These are phyloP conservation scores for Pherbina coryleti DNA, from an alignment of 2,888 invertebrate species.

Conservation along the genomic window DNA sequence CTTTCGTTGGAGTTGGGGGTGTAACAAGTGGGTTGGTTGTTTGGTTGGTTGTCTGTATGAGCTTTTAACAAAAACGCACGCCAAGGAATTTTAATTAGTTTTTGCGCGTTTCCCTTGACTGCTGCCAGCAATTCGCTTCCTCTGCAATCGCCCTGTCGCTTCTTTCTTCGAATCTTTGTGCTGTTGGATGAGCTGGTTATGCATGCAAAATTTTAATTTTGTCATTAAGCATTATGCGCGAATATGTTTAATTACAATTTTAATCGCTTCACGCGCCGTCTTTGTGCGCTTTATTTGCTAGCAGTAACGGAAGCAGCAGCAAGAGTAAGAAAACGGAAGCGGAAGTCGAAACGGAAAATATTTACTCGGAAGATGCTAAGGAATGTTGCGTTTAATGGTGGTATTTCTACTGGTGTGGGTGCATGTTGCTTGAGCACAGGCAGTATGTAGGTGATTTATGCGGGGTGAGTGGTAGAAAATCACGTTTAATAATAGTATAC, in stretches of 20 bases:
- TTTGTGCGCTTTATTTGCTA: neutral
- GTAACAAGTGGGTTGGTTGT: too few species aligned
- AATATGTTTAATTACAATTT: conserved; percentile 36
- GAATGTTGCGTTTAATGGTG: neutral
- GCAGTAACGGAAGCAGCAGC: neutral
- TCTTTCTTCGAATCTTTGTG: neutral
- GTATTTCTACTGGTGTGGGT: neutral
- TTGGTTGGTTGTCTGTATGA: neutral
- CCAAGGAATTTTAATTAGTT: conserved; percentile 33
- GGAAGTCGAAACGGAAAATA: neutral
- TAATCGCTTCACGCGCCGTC: conserved; percentile 32
- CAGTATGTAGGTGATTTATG: neutral
- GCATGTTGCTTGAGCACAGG: neutral
- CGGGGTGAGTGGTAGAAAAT: neutral
- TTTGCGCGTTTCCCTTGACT: neutral
- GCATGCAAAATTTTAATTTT: conserved; percentile 23
- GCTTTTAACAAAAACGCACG: conserved; percentile 5
- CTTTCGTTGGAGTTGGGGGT: neutral
- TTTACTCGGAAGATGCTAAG: neutral
- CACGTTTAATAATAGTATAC: neutral
- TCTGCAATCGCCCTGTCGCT: neutral
- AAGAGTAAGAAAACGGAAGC: neutral
- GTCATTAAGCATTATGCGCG: conserved; percentile 35
- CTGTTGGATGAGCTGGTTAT: neutral
- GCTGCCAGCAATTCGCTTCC: neutral